A percentile compares a stretch with the other conserved stretches of the same genome.
phyloP scores from a whole-genome alignment of 1,140 invertebrate species.

The Bombus confusus region DNA sequence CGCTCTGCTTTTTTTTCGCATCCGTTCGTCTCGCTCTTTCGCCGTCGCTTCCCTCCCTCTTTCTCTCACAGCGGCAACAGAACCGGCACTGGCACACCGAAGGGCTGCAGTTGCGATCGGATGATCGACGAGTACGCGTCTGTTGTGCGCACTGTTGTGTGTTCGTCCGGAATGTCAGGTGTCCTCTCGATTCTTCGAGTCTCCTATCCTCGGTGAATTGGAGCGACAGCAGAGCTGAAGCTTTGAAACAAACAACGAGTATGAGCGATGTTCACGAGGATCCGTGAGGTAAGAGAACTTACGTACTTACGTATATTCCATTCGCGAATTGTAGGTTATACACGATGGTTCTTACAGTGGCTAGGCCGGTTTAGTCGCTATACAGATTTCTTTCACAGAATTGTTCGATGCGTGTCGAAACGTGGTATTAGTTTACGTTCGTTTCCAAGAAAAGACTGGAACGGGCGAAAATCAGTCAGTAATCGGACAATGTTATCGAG shows the following conservation, averaged over 20 bases:
- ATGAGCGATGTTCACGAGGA: constrained; percentile 47
- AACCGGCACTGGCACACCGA: constrained; percentile 52
- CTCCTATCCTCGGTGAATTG: constrained; percentile 6
- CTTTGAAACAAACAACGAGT: neutral
- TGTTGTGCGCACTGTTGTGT: constrained; percentile 14
- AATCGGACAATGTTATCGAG: constrained; percentile 3
- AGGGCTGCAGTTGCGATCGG: constrained; percentile 66
- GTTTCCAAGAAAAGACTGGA: neutral
- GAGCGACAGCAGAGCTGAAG: neutral
- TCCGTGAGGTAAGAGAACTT: constrained; percentile 43
- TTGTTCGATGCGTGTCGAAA: neutral
- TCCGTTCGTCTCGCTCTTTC: constrained; percentile 36
- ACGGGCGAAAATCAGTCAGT: neutral
- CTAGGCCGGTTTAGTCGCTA: neutral
- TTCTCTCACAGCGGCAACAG: constrained; percentile 32
- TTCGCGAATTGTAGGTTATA: neutral
- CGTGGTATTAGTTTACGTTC: constrained; percentile 3
- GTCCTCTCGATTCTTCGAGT: constrained; percentile 4
- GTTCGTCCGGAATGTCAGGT: constrained; percentile 30
- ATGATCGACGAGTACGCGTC: constrained; percentile 59
- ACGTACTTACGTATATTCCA: neutral
- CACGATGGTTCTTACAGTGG: neutral
- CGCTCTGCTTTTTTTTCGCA: constrained; percentile 22
- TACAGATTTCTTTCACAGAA: neutral
- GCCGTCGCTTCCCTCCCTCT: constrained; percentile 15